Evolutionary conservation across 2,113 vertebrate species (phyloP).

Genomic region (Erinaceus europaeus): DNA sequence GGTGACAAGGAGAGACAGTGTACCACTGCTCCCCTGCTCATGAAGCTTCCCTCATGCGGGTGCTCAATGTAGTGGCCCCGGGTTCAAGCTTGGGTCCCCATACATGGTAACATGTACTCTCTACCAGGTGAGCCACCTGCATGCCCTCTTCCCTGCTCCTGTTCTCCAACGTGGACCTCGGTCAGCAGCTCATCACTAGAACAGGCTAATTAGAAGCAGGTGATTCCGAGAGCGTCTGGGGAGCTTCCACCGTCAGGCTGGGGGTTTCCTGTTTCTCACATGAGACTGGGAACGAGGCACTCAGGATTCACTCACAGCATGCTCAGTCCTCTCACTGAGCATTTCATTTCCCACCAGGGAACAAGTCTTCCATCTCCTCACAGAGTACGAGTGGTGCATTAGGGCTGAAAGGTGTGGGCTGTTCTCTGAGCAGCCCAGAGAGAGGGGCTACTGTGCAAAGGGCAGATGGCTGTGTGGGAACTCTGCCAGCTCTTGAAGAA

Average conservation of each 20-base stretch:
- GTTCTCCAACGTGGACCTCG: constrained; percentile 7
- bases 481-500: background rate
- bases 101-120: no score
- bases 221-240: background rate
- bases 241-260: background rate
- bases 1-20: no score
- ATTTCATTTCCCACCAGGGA: background rate
- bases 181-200: background rate
- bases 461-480: background rate
- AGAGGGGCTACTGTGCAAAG: background rate
- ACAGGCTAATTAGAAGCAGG: constrained; percentile 56
- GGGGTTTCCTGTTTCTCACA: constrained; percentile 16
- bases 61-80: no score
- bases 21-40: no score
- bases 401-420: background rate
- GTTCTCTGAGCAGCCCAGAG: background rate
- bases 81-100: no score
- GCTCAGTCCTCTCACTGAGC: background rate
- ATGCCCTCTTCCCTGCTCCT: background rate
- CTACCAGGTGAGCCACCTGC: no score
- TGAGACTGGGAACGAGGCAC: background rate
- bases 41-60: no score
- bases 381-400: background rate
- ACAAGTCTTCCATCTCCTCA: background rate
- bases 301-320: background rate